These are phyloP conservation scores for Lithobates sylvaticus DNA, from an alignment of 2,797 vertebrate species.

Conservation along the genomic window DNA sequence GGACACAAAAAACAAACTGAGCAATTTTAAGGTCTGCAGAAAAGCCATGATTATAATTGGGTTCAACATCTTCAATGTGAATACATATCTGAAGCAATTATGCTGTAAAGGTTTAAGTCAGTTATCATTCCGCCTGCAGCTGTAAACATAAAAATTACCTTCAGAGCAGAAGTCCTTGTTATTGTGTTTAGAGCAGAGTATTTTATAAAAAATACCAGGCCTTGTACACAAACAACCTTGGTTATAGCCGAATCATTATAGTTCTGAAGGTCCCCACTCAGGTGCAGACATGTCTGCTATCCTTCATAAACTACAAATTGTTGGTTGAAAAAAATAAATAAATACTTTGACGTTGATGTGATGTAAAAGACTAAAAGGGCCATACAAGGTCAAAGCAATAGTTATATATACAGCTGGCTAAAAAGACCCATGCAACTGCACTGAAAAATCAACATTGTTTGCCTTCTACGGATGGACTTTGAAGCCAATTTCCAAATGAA, in stretches of 20 bases:
- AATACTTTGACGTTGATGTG: too few species aligned
- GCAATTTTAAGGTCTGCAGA: constrained; percentile 39
- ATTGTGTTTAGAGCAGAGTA: constrained; percentile 8
- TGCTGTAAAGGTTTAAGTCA: constrained; percentile 26
- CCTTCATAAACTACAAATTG: too few species aligned
- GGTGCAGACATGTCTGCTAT: too few species aligned
- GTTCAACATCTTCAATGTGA: constrained; percentile 28
- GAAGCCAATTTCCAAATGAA: background rate
- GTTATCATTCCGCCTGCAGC: constrained; percentile 36
- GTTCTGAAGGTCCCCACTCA: background rate
- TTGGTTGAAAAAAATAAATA: too few species aligned
- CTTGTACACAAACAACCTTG: background rate
- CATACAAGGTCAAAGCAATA: too few species aligned
- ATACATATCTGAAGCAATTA: constrained; percentile 46
- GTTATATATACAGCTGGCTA: too few species aligned
- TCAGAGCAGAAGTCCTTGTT: background rate
- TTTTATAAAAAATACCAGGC: background rate
- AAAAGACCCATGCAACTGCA: too few species aligned
- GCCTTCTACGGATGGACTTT: too few species aligned
- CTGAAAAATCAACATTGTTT: too few species aligned
- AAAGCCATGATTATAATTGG: constrained; percentile 38
- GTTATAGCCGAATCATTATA: background rate
- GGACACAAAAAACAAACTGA: background rate
- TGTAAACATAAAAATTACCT: constrained; percentile 33
- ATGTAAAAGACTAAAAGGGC: too few species aligned